phyloP scores from a whole-genome alignment of 2,888 invertebrate species.

The Drosophila paracracens region DNA sequence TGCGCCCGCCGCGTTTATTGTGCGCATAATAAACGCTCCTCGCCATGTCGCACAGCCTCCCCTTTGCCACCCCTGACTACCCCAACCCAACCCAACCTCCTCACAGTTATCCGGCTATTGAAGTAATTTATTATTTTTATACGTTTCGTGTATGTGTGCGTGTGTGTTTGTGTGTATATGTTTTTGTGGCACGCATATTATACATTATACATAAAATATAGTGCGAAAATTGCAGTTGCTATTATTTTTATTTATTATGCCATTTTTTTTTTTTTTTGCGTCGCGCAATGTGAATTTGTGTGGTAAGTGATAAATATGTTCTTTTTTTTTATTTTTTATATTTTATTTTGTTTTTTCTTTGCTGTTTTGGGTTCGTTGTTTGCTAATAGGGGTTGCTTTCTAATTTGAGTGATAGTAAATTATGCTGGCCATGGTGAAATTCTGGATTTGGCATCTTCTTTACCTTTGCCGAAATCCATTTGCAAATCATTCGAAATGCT shows the following conservation, averaged over 20 bases:
- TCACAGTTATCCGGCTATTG: slow-evolving; percentile 55
- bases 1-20: slow-evolving; percentile 80
- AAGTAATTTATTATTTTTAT: slow-evolving; percentile 78
- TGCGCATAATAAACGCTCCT: slow-evolving; percentile 79
- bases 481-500: neutral
- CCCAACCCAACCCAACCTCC: slow-evolving; percentile 8
- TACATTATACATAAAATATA: slow-evolving; percentile 76
- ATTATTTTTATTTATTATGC: slow-evolving; percentile 62
- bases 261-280: slow-evolving; percentile 39
- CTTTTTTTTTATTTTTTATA: slow-evolving; percentile 22
- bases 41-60: slow-evolving; percentile 26
- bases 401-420: slow-evolving; percentile 30
- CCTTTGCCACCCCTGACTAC: neutral
- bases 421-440: slow-evolving; percentile 23
- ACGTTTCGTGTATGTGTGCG: slow-evolving; percentile 56
- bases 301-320: slow-evolving; percentile 66
- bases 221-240: slow-evolving; percentile 75
- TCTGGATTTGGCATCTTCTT: slow-evolving; percentile 27
- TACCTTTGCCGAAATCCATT: slow-evolving; percentile 11
- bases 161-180: slow-evolving; percentile 14
- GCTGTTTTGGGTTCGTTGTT: slow-evolving; percentile 10
- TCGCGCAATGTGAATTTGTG: slow-evolving; percentile 55
- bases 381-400: slow-evolving; percentile 46
- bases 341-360: neutral
- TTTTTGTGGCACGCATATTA: slow-evolving; percentile 73